A percentile compares a stretch with the other conserved stretches of the same genome.
Conservation (phyloP, 2,113 vertebrate genomes). For the Chaetodon auriga region DNA sequence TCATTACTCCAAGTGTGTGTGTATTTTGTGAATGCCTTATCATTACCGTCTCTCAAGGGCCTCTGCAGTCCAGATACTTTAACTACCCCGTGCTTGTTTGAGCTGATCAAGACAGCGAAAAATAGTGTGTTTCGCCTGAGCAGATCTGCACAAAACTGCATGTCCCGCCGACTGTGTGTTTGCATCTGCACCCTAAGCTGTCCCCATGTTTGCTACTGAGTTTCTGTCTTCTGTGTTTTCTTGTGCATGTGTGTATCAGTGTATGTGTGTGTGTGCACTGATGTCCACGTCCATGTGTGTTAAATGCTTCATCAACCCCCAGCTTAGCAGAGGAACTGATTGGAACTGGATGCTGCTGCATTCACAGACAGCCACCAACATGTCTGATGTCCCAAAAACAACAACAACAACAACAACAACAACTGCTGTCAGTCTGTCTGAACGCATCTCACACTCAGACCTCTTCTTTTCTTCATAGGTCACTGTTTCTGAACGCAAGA, state of each 20-base stretch:
- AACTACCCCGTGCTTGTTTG: constrained; percentile 61
- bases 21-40: constrained; percentile 45
- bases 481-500: background rate
- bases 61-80: constrained; percentile 61
- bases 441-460: constrained; percentile 13
- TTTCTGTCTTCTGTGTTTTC: constrained; percentile 3
- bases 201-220: background rate
- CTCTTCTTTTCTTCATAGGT: background rate
- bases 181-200: background rate
- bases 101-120: constrained; percentile 37
- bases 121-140: constrained; percentile 1
- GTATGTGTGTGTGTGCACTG: background rate
- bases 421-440: constrained; percentile 14
- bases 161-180: background rate
- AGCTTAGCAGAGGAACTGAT: constrained; percentile 7
- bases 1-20: constrained; percentile 41
- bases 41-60: constrained; percentile 62
- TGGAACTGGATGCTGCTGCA: constrained; percentile 3
- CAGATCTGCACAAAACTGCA: background rate
- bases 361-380: constrained; percentile 25
- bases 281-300: background rate
- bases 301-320: constrained; percentile 14
- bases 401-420: constrained; percentile 26
- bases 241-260: background rate
- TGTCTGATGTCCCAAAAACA: constrained; percentile 16